Conservation (phyloP, 2,797 vertebrate genomes). For the Syndactyla subalaris region DNA sequence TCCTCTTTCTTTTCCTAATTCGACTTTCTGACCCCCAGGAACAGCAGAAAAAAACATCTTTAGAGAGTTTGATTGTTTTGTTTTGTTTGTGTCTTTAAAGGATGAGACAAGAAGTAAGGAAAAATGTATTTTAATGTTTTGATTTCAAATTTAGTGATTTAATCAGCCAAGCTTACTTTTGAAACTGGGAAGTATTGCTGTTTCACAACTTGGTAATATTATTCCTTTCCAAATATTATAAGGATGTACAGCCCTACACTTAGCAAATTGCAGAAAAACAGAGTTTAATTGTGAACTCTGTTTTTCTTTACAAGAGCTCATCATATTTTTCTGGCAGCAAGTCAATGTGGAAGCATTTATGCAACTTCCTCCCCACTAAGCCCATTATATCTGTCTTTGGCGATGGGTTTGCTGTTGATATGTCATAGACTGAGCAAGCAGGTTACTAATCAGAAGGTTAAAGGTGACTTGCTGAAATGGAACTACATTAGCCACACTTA, state of each 20-base stretch:
- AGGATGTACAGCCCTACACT: not conserved
- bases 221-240: not conserved
- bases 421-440: not conserved
- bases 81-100: not conserved
- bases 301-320: not conserved
- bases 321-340: not conserved
- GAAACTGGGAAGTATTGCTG: not conserved
- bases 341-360: not conserved
- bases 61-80: not conserved
- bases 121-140: not conserved
- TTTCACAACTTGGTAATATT: not conserved
- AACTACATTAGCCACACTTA: not conserved
- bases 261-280: not conserved
- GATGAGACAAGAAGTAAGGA: not conserved
- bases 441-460: constrained; percentile 5
- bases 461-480: constrained; percentile 13
- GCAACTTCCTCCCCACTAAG: not conserved
- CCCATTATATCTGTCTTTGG: not conserved
- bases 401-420: not conserved
- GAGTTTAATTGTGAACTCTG: not conserved
- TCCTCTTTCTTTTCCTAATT: not conserved
- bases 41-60: not conserved
- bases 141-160: not conserved
- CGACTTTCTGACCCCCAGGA: not conserved
- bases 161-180: not conserved